phyloP scores from a whole-genome alignment of 2,113 vertebrate species.

The Thunnus thynnus region DNA sequence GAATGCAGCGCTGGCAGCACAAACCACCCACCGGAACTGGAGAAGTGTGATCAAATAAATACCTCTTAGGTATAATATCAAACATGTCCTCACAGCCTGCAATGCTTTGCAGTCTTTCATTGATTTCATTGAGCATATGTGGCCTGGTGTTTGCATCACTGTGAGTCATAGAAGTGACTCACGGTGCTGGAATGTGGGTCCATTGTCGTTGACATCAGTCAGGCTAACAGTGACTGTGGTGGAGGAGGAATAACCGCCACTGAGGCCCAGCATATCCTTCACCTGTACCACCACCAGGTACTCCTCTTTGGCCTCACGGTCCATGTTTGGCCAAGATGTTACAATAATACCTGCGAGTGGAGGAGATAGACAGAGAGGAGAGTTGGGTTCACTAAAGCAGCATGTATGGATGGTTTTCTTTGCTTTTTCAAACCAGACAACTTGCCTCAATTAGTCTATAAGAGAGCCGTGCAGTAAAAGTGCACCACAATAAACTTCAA shows the following conservation, averaged over 20 bases:
- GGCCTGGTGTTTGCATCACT: conserved; percentile 21
- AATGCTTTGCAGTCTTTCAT: conserved; percentile 39
- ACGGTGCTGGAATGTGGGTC: conserved; percentile 94
- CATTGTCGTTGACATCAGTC: conserved; percentile 95
- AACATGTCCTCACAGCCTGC: conserved; percentile 51
- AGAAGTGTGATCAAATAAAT: conserved; percentile 62
- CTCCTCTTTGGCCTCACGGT: conserved; percentile 92
- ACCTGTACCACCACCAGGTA: conserved; percentile 93
- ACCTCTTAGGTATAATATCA: conserved; percentile 64
- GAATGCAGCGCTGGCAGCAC: conserved; percentile 17
- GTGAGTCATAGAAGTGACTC: conserved; percentile 77
- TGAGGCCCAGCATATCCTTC: conserved; percentile 92
- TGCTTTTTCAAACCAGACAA: conserved; percentile 8
- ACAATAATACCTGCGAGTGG: conserved; percentile 89
- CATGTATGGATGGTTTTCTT: conserved; percentile 31
- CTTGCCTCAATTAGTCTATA: conserved; percentile 8
- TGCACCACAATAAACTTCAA: conserved; percentile 7
- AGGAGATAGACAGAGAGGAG: conserved; percentile 1
- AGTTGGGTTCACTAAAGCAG: conserved; percentile 7
- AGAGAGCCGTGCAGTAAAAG: background rate
- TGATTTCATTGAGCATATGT: conserved; percentile 35
- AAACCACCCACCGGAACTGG: conserved; percentile 48
- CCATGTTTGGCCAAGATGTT: conserved; percentile 90
- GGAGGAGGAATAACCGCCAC: conserved; percentile 89
- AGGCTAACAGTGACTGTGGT: conserved; percentile 92